A percentile compares a stretch with the other conserved stretches of the same genome.
These are phyloP conservation scores for Thamnaconus septentrionalis DNA, from an alignment of 2,113 vertebrate genomes.

Conservation along the genomic window DNA sequence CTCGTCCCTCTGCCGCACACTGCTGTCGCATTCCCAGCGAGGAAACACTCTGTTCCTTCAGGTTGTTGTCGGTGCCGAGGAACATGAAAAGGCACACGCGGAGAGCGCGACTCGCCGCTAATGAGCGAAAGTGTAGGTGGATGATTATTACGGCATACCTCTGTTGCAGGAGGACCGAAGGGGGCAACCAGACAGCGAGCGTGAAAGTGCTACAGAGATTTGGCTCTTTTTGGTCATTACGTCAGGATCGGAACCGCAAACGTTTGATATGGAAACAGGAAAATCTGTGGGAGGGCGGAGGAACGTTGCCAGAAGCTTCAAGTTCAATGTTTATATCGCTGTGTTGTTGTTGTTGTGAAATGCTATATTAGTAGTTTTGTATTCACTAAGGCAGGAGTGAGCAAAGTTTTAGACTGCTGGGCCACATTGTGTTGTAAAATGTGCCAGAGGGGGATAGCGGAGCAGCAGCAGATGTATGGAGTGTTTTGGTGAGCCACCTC, in stretches of 20 bases:
- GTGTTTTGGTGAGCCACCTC: too few species aligned
- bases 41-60: slow-evolving; percentile 27
- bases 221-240: neutral
- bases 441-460: too few species aligned
- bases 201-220: neutral
- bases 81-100: slow-evolving; percentile 60
- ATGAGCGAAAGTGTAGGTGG: slow-evolving; percentile 64
- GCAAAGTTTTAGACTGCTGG: too few species aligned
- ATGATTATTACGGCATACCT: slow-evolving; percentile 58
- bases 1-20: slow-evolving; percentile 11
- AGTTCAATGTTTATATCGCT: too few species aligned
- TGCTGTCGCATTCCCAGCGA: slow-evolving; percentile 14
- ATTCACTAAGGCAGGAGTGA: too few species aligned
- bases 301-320: too few species aligned
- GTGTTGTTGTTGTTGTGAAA: too few species aligned
- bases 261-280: slow-evolving; percentile 15
- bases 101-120: slow-evolving; percentile 49
- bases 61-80: slow-evolving; percentile 39
- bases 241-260: slow-evolving; percentile 14
- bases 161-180: slow-evolving; percentile 49
- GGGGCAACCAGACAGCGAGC: slow-evolving; percentile 7
- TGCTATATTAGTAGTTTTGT: too few species aligned
- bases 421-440: too few species aligned
- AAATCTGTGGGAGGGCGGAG: slow-evolving; percentile 7
- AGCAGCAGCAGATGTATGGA: too few species aligned